A percentile compares a stretch with the other conserved stretches of the same genome.
Evolutionary conservation across 2,888 invertebrate species (phyloP).

Genomic region (Lottia gigantea): DNA sequence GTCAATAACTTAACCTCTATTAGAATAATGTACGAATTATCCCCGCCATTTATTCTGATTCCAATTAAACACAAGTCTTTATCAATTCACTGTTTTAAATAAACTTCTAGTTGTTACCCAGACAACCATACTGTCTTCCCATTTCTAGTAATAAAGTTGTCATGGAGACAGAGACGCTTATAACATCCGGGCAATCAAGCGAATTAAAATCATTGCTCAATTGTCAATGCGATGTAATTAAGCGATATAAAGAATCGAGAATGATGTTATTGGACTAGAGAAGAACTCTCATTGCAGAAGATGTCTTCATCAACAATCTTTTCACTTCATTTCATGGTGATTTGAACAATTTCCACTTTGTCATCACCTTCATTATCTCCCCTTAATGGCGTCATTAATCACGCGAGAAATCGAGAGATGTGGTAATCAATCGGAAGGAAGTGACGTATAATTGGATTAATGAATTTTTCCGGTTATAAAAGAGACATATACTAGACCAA

Average conservation of each 20-base stretch:
- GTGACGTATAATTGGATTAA: slow-evolving; percentile 4
- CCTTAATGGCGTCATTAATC: neutral
- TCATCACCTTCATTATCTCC: neutral
- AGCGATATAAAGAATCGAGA: neutral
- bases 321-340: slow-evolving; percentile 1
- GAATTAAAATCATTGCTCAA: slow-evolving; percentile 5
- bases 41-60: neutral
- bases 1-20: slow-evolving; percentile 1
- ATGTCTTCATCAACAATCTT: neutral
- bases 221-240: slow-evolving; percentile 2
- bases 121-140: neutral
- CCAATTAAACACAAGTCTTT: neutral
- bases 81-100: neutral
- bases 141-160: neutral
- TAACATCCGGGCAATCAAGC: slow-evolving; percentile 3
- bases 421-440: slow-evolving; percentile 7
- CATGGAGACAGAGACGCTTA: neutral
- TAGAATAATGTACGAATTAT: neutral
- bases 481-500: neutral
- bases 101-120: slow-evolving; percentile 5
- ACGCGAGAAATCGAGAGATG: slow-evolving; percentile 7
- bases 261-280: no score
- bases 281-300: no score
- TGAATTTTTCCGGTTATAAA: slow-evolving; percentile 9
- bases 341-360: slow-evolving; percentile 7